Evolutionary conservation across 2,797 vertebrate species (phyloP), one percentile per base, ranked within the genome.

Genomic region (Notolabrus celidotus): DNA sequence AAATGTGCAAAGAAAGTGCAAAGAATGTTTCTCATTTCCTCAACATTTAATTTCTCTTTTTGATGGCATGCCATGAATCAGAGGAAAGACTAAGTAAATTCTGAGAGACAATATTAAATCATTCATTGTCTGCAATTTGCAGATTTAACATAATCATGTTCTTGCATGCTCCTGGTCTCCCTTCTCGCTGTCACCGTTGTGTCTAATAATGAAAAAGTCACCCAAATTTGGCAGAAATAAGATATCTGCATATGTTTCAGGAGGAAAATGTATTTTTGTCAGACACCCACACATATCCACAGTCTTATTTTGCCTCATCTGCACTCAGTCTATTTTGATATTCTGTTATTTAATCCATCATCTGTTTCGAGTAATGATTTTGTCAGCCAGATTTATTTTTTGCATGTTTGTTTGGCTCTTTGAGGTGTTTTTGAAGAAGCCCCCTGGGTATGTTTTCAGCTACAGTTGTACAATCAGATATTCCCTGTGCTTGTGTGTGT

Each of bases 141-240:
- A 39, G 51, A 77, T 68, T 64, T 49, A 10, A 4, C 56, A 50
- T 52, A 74, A 73, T 67, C 41, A 66, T 67, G 53, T 59, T 43
- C 57, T 65, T 51, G 74, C 31, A 54, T 46, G 58, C 50, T 42
- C 66, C 52, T 54, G 12, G 53, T 29, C 46, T 61, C 45, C 20
- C 10, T 76, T 56, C 71, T 62, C 58, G 54, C 45, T 63, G 55
- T 16, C n/a, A 43, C 47, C 43, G 70, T 75, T 77, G 50, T 76
- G 52, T 23, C 41, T 77, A 77, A 83, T 77, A 74, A 69, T 71
- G 50, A 58, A 61, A 43, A 59, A 71, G 62, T 69, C 25, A 10
- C 51, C 53, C 3, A 38, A 17, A 53, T 7, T 56, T 56, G 36
- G 17, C 69, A 36, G 34, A 60, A 51, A 23, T 60, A 14, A 61